A percentile compares a stretch with the other conserved stretches of the same genome.
Conservation (phyloP, 2,113 vertebrate genomes). For the Macquaria ambigua region DNA sequence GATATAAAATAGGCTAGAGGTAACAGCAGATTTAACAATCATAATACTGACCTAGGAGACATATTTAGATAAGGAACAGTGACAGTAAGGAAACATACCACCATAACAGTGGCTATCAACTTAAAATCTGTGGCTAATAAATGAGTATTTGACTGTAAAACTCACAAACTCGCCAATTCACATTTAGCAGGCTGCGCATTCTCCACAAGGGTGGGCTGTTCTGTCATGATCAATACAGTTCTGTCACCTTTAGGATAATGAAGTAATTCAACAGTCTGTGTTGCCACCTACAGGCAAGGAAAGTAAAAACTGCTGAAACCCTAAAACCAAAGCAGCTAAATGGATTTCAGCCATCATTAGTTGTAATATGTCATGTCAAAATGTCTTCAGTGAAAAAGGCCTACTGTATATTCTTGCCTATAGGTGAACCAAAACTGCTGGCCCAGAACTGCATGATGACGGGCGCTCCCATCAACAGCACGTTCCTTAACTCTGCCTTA, state of each 20-base stretch:
- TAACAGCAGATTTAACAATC: background rate
- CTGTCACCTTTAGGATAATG: background rate
- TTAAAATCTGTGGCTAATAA: background rate
- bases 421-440: background rate
- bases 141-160: background rate
- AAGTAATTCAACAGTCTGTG: background rate
- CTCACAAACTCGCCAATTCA: background rate
- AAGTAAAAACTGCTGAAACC: background rate
- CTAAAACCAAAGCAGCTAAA: background rate
- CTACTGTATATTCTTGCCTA: background rate
- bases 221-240: background rate
- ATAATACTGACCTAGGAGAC: background rate
- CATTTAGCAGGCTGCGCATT: background rate
- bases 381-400: background rate
- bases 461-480: background rate
- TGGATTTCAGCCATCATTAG: background rate
- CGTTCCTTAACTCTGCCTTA: conserved; percentile 6
- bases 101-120: background rate
- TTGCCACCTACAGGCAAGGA: background rate
- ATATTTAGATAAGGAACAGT: background rate
- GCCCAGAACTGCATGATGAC: background rate
- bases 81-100: background rate
- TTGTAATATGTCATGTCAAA: background rate
- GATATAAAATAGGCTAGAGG: background rate
- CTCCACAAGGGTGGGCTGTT: background rate